Evolutionary conservation across 2,113 vertebrate genomes (phyloP).

Genomic region (Puntigrus tetrazona): DNA sequence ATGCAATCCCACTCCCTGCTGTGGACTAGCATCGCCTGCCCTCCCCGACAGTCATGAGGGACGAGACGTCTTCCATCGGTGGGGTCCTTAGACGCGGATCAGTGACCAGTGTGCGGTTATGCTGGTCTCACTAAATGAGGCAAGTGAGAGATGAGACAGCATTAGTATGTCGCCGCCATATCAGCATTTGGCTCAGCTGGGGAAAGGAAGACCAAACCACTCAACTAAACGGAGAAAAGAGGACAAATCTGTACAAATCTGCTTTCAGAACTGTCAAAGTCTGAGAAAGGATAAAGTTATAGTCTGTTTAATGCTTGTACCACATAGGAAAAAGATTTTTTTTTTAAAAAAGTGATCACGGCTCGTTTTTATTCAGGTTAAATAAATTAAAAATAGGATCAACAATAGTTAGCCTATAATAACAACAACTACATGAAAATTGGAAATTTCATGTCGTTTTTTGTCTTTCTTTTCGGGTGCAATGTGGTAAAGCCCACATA

Average conservation of each 20-base stretch:
- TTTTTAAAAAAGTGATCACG: neutral
- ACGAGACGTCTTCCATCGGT: neutral
- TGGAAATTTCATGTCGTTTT: too few relatives aligned
- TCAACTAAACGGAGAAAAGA: slow-evolving; percentile 2
- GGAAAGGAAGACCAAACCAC: neutral
- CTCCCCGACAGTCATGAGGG: slow-evolving; percentile 34
- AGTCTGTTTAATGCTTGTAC: neutral
- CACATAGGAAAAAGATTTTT: neutral
- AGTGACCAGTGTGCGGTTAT: neutral
- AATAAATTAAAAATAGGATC: neutral
- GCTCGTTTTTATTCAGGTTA: neutral
- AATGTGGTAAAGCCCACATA: neutral
- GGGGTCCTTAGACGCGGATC: slow-evolving; percentile 8
- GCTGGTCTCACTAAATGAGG: neutral
- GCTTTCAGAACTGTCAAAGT: neutral
- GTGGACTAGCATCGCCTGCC: slow-evolving; percentile 38
- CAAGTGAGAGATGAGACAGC: neutral
- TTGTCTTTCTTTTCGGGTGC: too few relatives aligned
- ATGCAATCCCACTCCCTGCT: slow-evolving; percentile 52
- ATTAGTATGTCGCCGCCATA: neutral
- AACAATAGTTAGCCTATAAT: too few relatives aligned
- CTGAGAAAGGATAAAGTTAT: neutral
- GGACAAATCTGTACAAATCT: neutral
- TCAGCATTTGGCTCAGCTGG: neutral
- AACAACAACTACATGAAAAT: too few relatives aligned